A percentile compares a stretch with the other conserved stretches of the same genome.
phyloP scores from a whole-genome alignment of 2,113 vertebrate genomes.

The Gadus chalcogrammus region DNA sequence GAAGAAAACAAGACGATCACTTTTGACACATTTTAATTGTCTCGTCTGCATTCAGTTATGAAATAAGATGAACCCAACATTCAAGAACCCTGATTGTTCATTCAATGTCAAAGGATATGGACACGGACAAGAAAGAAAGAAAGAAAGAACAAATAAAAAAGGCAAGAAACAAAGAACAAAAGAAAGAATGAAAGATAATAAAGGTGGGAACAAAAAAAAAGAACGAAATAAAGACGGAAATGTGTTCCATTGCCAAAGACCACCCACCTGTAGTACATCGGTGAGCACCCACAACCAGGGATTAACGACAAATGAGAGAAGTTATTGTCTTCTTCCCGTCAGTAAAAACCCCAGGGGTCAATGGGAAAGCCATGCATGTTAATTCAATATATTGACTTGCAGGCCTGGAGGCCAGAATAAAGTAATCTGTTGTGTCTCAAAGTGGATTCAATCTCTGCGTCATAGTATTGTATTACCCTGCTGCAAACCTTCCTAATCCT shows the following conservation, averaged over 20 bases:
- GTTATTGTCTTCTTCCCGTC: conserved; percentile 6
- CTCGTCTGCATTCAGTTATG: no score
- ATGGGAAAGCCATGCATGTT: conserved; percentile 19
- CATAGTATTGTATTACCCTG: neutral
- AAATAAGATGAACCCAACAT: no score
- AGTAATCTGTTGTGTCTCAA: neutral
- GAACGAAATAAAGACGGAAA: conserved; percentile 2
- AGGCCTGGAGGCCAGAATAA: neutral
- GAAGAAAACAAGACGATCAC: no score
- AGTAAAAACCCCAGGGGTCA: conserved; percentile 24
- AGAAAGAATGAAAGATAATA: neutral
- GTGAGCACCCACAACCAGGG: neutral
- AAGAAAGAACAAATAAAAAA: neutral
- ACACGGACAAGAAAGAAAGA: no score
- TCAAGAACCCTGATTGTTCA: no score
- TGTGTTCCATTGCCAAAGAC: conserved; percentile 46
- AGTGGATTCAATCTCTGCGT: conserved; percentile 6
- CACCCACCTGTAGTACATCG: conserved; percentile 26
- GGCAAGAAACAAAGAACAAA: neutral
- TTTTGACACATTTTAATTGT: no score
- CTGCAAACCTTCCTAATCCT: neutral
- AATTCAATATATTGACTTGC: conserved; percentile 18
- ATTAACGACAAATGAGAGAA: conserved; percentile 36
- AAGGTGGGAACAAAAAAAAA: neutral
- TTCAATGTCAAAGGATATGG: no score